phyloP scores from a whole-genome alignment of 2,113 vertebrate species.

The Scortum barcoo region DNA sequence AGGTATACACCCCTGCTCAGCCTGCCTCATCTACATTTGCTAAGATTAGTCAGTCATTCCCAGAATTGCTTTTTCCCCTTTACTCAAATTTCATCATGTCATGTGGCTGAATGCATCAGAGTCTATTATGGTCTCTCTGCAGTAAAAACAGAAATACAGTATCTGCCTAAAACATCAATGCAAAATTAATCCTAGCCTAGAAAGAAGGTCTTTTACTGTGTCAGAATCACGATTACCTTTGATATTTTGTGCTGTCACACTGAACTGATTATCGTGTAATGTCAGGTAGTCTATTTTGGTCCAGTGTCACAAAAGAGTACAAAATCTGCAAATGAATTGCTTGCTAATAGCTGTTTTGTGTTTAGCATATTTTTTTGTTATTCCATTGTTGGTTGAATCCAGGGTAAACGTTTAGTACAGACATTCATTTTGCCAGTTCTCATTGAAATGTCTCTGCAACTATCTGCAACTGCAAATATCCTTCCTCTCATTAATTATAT shows the following conservation, averaged over 20 bases:
- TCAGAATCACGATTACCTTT: not conserved
- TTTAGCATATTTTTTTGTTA: not conserved
- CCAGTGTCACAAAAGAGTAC: not conserved
- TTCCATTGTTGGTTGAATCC: not conserved
- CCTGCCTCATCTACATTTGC: slow-evolving; percentile 1
- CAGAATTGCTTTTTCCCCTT: not conserved
- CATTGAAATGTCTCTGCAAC: no score
- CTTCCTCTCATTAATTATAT: not conserved
- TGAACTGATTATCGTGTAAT: not conserved
- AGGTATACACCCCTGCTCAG: not conserved
- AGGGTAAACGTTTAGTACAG: no score
- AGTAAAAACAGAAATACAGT: not conserved
- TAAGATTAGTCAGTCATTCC: slow-evolving; percentile 14
- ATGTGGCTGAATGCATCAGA: not conserved
- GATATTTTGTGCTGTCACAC: not conserved
- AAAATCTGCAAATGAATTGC: not conserved
- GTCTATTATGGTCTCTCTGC: not conserved
- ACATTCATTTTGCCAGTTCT: not conserved
- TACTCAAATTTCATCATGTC: slow-evolving; percentile 16
- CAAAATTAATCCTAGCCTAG: slow-evolving; percentile 6
- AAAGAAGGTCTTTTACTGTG: slow-evolving; percentile 5
- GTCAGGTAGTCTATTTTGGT: not conserved
- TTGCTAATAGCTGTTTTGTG: not conserved
- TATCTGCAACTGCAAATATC: not conserved
- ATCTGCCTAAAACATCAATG: slow-evolving; percentile 6